Evolutionary conservation across 1,140 invertebrate genomes (phyloP), one percentile per base, ranked within the genome.

Genomic region (Aphaenogaster floridana): DNA sequence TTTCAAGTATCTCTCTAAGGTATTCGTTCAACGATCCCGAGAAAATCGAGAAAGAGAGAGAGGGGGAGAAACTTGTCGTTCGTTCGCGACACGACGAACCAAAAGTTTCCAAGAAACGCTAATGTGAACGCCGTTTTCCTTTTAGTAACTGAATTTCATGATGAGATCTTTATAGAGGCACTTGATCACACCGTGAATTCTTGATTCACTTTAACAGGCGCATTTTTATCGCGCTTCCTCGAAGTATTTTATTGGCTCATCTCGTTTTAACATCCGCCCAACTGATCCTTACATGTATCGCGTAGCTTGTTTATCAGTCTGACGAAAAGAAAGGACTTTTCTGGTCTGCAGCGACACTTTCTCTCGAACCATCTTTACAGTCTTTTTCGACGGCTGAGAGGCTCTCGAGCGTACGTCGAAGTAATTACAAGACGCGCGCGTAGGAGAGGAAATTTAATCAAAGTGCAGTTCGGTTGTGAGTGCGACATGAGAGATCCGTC

Each of bases 341-440:
- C 57, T 57, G 17, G 0, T 11, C 5, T 17, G n/a, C 0, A 54
- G 17, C 5, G n/a, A 57, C n/a, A 57, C 64, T 69, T 81, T 81
- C 64, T 81, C 64, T 63, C 39, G 15, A 34, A 42, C 15, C 9
- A 15, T 9, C 48, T 28, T 50, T 13, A 7, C 4, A 48, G 9
- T 9, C 39, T 34, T 57, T 45, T 15, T 48, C 45, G 36, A 45
- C 11, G 52, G 36, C 39, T 36, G 54, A 84, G 42, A 84, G 8
- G 3, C n/a, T 63, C 28, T 76, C 48, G 7, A 74, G 13, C 39
- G 21, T 17, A n/a, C n/a, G 39, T 57, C 28, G 34, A 68, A 48
- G 5, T 80, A 59, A 79, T 86, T 86, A 69, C 50, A 48, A 50
- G 17, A 80, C 3, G 61, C 79, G 34, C 39, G 28, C 8, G 9